Conservation (phyloP, 2,888 invertebrate species). For the Drosophila lacicola region DNA sequence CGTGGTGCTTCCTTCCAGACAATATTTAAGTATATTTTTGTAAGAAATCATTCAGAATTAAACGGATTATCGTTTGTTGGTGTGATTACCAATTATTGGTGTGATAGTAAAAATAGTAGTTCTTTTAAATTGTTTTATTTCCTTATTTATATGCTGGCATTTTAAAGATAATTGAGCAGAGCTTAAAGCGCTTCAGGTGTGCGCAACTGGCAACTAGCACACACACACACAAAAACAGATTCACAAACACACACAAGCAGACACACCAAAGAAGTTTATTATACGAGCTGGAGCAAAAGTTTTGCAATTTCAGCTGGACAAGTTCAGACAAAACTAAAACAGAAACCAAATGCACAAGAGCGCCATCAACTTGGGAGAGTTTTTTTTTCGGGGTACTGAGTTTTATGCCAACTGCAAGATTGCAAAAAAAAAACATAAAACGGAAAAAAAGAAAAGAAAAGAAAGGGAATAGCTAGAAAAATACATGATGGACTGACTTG, state of each 20-base stretch:
- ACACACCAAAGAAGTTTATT: constrained; percentile 38
- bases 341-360: constrained; percentile 49
- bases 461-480: constrained; percentile 14
- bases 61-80: too few species aligned
- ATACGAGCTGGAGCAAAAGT: constrained; percentile 43
- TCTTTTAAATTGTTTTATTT: too few species aligned
- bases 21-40: too few species aligned
- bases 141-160: constrained; percentile 33
- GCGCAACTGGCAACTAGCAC: constrained; percentile 7
- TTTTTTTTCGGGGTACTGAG: background rate
- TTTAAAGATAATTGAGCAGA: constrained; percentile 27
- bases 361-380: constrained; percentile 36
- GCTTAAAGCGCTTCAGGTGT: constrained; percentile 34
- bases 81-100: too few species aligned
- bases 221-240: constrained; percentile 2
- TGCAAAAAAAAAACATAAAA: constrained; percentile 15
- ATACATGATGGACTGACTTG: constrained; percentile 30
- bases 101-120: too few species aligned
- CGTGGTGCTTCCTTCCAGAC: too few species aligned
- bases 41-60: too few species aligned
- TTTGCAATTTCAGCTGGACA: constrained; percentile 58
- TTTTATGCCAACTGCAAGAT: constrained; percentile 26
- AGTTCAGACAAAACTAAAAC: constrained; percentile 47
- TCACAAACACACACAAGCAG: background rate
- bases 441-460: background rate